phyloP scores from a whole-genome alignment of 2,888 invertebrate genomes.

The Folsomia manolachei region DNA sequence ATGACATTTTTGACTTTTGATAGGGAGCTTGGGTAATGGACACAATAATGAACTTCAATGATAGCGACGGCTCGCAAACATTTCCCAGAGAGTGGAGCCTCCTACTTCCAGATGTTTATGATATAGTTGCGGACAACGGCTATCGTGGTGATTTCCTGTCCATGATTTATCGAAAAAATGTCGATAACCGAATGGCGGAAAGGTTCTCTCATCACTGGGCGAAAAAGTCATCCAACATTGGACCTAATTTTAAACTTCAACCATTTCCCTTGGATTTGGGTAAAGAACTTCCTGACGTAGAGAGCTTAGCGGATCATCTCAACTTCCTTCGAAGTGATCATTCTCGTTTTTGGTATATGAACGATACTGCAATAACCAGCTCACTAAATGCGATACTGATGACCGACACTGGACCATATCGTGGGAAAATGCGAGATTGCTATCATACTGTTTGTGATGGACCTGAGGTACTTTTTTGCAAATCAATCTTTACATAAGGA shows the following conservation, averaged over 20 bases:
- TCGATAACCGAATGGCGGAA: slow-evolving; percentile 51
- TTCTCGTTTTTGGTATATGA: slow-evolving; percentile 54
- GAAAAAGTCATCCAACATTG: slow-evolving; percentile 36
- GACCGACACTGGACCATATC: slow-evolving; percentile 53
- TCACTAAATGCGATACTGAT: slow-evolving; percentile 53
- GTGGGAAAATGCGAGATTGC: slow-evolving; percentile 48
- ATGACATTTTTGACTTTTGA: neutral
- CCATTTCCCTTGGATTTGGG: slow-evolving; percentile 50
- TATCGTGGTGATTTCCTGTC: slow-evolving; percentile 53
- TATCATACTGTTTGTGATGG: slow-evolving; percentile 49
- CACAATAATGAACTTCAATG: slow-evolving; percentile 53
- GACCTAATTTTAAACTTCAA: slow-evolving; percentile 47
- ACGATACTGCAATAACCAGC: slow-evolving; percentile 50
- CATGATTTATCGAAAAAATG: slow-evolving; percentile 52
- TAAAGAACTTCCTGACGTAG: slow-evolving; percentile 50
- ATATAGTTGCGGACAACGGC: slow-evolving; percentile 44
- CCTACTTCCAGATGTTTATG: slow-evolving; percentile 46
- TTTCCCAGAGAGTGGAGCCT: slow-evolving; percentile 51
- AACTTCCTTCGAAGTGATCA: slow-evolving; percentile 54
- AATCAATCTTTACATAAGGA: neutral
- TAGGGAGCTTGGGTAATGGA: slow-evolving; percentile 54
- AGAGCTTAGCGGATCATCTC: slow-evolving; percentile 51
- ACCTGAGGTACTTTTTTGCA: slow-evolving; percentile 45
- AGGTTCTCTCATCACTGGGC: slow-evolving; percentile 50
- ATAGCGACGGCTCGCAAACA: slow-evolving; percentile 51